These are phyloP conservation scores for Calidris pugnax DNA, from an alignment of 2,113 vertebrate species.

Conservation along the genomic window DNA sequence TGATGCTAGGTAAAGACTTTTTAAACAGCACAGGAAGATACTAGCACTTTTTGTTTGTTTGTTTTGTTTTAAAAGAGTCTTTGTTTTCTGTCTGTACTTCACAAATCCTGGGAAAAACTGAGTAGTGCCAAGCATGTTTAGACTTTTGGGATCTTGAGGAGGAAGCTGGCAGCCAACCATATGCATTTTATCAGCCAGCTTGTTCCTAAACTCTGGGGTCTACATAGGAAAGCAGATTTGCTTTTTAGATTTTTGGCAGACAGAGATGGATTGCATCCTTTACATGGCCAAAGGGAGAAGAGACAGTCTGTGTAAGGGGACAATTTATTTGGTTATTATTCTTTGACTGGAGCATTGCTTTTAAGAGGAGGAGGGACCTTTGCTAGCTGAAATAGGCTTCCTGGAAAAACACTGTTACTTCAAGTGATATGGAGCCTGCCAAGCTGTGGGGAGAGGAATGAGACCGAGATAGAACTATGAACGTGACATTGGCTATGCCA, in stretches of 20 bases:
- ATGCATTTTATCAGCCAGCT: not conserved
- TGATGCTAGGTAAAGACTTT: not conserved
- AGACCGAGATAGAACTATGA: not conserved
- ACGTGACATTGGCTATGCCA: too few relatives aligned
- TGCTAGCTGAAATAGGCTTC: not conserved
- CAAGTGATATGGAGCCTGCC: not conserved
- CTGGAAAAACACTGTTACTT: not conserved
- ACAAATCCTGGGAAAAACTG: not conserved
- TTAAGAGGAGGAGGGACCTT: not conserved
- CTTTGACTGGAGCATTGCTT: not conserved
- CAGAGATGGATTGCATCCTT: slow-evolving; percentile 18
- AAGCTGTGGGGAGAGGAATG: not conserved
- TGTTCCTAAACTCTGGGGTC: slow-evolving; percentile 8
- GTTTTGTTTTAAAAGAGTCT: not conserved
- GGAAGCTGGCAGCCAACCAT: not conserved
- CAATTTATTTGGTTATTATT: not conserved
- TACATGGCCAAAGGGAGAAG: not conserved
- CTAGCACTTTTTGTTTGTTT: not conserved
- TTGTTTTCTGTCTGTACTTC: not conserved
- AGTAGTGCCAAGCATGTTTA: not conserved
- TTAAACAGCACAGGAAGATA: not conserved
- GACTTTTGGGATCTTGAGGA: not conserved
- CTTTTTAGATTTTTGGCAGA: not conserved
- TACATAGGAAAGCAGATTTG: slow-evolving; percentile 11
- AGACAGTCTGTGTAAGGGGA: not conserved